Evolutionary conservation across 2,113 vertebrate genomes (phyloP).

Genomic region (Tupaia chinensis): DNA sequence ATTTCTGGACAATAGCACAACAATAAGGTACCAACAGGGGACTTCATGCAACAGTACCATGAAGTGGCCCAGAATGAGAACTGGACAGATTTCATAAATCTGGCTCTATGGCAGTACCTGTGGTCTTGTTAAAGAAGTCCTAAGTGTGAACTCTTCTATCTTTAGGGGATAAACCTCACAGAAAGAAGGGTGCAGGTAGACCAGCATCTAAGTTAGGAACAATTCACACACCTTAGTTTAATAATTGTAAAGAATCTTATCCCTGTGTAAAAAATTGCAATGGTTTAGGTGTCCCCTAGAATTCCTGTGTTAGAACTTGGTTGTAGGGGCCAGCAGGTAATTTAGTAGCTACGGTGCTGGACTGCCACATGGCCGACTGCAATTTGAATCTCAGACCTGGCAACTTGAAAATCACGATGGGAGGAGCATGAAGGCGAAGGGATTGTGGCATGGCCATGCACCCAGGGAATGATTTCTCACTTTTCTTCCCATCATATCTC

Average conservation of each 20-base stretch:
- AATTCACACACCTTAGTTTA: not conserved
- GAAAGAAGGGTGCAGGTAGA: not conserved
- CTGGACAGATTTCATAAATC: not conserved
- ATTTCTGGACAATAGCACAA: not conserved
- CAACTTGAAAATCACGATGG: no score
- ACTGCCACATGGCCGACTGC: no score
- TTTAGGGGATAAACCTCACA: not conserved
- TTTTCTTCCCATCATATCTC: no score
- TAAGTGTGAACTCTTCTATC: not conserved
- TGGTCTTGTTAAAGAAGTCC: not conserved
- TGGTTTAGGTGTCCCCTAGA: no score
- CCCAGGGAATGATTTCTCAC: no score
- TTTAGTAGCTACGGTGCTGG: no score
- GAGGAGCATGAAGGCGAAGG: no score
- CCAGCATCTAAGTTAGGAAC: not conserved
- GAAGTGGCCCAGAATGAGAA: not conserved
- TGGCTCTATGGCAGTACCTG: not conserved
- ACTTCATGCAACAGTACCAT: not conserved
- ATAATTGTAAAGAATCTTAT: not conserved
- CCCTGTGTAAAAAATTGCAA: not conserved
- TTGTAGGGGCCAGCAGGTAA: no score
- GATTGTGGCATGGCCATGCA: no score
- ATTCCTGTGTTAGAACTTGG: no score
- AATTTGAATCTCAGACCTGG: no score
- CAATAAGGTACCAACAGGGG: fast-evolving